Percentiles rank a stretch among this genome's conserved stretches.
Conservation (phyloP, 2,113 vertebrate species). For the Rana temporaria region DNA sequence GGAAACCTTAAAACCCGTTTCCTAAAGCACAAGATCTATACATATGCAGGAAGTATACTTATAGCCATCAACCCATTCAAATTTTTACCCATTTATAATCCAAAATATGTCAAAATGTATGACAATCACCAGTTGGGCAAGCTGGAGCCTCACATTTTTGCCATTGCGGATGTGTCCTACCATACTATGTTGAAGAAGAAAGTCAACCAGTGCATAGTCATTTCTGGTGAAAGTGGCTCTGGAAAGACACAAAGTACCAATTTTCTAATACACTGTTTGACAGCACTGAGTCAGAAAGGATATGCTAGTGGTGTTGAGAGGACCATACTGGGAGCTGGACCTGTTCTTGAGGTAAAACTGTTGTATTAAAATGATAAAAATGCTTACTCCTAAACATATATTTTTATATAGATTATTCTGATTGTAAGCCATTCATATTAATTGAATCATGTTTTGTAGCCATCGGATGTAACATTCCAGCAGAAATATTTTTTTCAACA, state of each 20-base stretch:
- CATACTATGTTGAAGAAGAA: constrained; percentile 85
- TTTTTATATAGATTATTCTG: too few species aligned
- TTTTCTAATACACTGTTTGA: constrained; percentile 94
- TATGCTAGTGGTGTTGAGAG: constrained; percentile 87
- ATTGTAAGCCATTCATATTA: too few species aligned
- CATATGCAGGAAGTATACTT: constrained; percentile 87
- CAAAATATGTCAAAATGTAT: constrained; percentile 93
- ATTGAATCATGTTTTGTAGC: too few species aligned
- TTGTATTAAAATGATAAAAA: too few species aligned
- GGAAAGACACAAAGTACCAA: constrained; percentile 96
- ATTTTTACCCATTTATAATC: constrained; percentile 93
- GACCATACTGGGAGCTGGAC: constrained; percentile 90
- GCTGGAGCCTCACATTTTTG: constrained; percentile 92
- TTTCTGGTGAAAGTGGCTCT: constrained; percentile 92
- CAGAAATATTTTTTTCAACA: too few species aligned
- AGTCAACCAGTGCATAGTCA: constrained; percentile 89
- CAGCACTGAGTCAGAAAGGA: constrained; percentile 90
- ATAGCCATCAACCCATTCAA: constrained; percentile 93
- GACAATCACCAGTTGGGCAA: constrained; percentile 90
- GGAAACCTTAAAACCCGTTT: constrained; percentile 83
- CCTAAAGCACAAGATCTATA: constrained; percentile 87
- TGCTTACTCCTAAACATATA: too few species aligned
- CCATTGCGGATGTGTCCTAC: constrained; percentile 88
- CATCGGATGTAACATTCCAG: too few species aligned
- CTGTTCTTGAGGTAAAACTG: constrained; percentile 88